Evolutionary conservation across 2,888 invertebrate species (phyloP), one percentile per base, ranked within the genome.

Genomic region (Andricus quercusramuli): DNA sequence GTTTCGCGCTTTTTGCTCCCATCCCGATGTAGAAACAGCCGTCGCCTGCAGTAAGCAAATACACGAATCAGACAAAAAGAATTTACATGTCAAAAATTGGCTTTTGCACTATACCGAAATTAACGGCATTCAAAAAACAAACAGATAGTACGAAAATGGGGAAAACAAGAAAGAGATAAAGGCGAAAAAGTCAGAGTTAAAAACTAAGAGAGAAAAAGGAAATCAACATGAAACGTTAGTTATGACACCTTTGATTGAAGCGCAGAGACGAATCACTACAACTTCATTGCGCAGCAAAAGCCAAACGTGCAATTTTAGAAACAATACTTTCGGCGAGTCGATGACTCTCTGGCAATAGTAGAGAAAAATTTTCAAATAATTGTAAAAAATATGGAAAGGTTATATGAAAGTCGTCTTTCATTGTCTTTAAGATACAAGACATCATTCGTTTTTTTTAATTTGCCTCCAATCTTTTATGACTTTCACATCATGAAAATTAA

Each of bases 21-120:
- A 97, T 96, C 95, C 97, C 97, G 95, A 97, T 97, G 97, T 97
- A 97, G 97, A 97, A 97, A 96, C 97, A 97, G 96, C 97, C 97
- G 96, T 97, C 97, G 96, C 97, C 97, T 97, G 97, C 96, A 96
- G 95, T 95, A 96, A 96, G 96, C 96, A 97, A 96, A 97, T 96
- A 96, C 94, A 95, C 91, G 90, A 89, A 87, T 91, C 91, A 91
- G 90, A 91, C 86, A 90, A 90, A 84, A 78, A 83, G 82, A 86
- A 84, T 84, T 65, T 62, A 51, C 25, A 79, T 65, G 56, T 47
- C 22, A 65, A 51, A 56, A 81, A 68, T 66, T 79, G 82, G 79
- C 79, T 83, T 79, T 80, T 82, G 76, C 80, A 80, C 68, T 79
- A 81, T 78, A 66, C 56, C 77, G 66, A 77, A 80, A 79, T 77